These are phyloP conservation scores for Papilio polyxenes DNA, from an alignment of 1,140 invertebrate species.

Conservation along the genomic window DNA sequence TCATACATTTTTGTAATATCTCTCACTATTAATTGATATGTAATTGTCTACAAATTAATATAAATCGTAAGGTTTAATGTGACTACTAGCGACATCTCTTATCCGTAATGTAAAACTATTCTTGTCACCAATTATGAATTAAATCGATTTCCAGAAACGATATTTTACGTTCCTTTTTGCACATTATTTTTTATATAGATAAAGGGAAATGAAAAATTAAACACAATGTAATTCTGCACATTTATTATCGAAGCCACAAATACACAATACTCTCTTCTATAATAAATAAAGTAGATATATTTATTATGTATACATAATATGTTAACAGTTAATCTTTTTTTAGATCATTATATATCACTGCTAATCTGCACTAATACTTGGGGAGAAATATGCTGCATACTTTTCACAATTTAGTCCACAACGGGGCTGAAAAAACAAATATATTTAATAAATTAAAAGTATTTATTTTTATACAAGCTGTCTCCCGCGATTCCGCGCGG, in stretches of 20 bases:
- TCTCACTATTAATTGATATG: not conserved
- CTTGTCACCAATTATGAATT: not conserved
- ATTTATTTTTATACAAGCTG: no score
- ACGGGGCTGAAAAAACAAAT: constrained; percentile 66
- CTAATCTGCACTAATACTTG: constrained; percentile 65
- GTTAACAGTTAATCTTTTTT: constrained; percentile 45
- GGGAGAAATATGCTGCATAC: constrained; percentile 47
- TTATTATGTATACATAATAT: constrained; percentile 49
- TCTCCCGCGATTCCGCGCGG: no score
- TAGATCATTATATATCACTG: constrained; percentile 57
- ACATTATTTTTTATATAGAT: not conserved
- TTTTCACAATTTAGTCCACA: constrained; percentile 58
- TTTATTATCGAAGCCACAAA: constrained; percentile 36
- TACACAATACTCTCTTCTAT: constrained; percentile 53
- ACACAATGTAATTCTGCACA: constrained; percentile 4
- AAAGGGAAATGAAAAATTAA: not conserved
- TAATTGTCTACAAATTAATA: not conserved
- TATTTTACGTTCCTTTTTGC: not conserved
- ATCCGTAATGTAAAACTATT: not conserved
- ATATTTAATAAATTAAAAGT: no score
- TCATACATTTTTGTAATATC: not conserved
- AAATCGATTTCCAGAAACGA: not conserved
- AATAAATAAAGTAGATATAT: constrained; percentile 58
- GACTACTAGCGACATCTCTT: constrained; percentile 10
- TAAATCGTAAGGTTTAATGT: not conserved